A percentile compares a stretch with the other conserved stretches of the same genome.
phyloP scores from a whole-genome alignment of 2,113 vertebrate species.

The Calyptommatus sinebrachiatus region DNA sequence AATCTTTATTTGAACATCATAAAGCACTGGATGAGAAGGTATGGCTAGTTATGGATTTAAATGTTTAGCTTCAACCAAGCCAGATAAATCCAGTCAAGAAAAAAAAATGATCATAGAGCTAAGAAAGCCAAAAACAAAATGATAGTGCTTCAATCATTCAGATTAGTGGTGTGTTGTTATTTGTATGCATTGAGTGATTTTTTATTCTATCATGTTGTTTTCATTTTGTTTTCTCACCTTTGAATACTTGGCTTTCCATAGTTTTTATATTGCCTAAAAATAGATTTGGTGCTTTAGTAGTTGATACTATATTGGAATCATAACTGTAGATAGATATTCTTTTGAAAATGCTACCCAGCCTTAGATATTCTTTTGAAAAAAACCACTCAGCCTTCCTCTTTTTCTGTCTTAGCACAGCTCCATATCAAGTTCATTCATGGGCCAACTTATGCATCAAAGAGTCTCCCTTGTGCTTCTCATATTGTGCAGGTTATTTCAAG shows the following conservation, averaged over 20 bases:
- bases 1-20: constrained; percentile 96
- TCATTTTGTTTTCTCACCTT: too few relatives aligned
- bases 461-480: neutral
- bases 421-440: neutral
- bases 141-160: neutral
- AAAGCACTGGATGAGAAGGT: constrained; percentile 98
- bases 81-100: neutral
- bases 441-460: neutral
- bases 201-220: too few relatives aligned
- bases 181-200: too few relatives aligned
- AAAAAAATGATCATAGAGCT: neutral
- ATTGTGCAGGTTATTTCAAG: neutral
- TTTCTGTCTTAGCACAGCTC: neutral
- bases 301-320: too few relatives aligned
- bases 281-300: too few relatives aligned
- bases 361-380: too few relatives aligned
- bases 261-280: too few relatives aligned
- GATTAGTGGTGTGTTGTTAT: neutral
- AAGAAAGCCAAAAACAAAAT: neutral
- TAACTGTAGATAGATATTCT: neutral
- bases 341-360: neutral
- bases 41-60: constrained; percentile 7
- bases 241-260: too few relatives aligned
- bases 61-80: neutral
- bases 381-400: neutral